Percentiles rank a stretch among this genome's conserved stretches.
Conservation (phyloP, 2,888 invertebrate genomes). For the Pandemis corylana region DNA sequence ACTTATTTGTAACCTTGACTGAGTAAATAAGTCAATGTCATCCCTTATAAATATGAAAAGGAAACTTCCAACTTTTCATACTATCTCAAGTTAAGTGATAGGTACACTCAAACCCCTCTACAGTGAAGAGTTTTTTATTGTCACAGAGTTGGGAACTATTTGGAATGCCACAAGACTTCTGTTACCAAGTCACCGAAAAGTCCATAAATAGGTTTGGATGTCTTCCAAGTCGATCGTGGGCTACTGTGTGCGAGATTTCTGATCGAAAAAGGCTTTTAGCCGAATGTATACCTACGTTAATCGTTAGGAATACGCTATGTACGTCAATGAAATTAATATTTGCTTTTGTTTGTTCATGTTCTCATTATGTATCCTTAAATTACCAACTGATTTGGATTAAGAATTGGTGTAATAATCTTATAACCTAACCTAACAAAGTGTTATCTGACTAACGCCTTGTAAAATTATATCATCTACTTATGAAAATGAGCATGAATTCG, state of each 20-base stretch:
- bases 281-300: constrained; percentile 36
- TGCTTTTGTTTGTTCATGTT: not conserved
- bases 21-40: constrained; percentile 29
- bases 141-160: constrained; percentile 50
- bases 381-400: too few species aligned
- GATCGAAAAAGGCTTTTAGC: constrained; percentile 62
- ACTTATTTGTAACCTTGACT: constrained; percentile 22
- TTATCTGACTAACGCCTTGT: too few species aligned
- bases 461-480: too few species aligned
- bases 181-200: constrained; percentile 53
- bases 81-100: constrained; percentile 28
- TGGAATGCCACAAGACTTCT: constrained; percentile 55
- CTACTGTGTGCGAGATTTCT: constrained; percentile 52
- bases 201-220: constrained; percentile 72
- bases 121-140: constrained; percentile 39
- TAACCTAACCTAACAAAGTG: too few species aligned
- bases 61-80: constrained; percentile 28
- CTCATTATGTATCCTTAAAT: not conserved
- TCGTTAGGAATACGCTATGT: not conserved
- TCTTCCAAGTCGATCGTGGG: constrained; percentile 62
- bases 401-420: too few species aligned
- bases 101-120: constrained; percentile 31
- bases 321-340: not conserved
- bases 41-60: constrained; percentile 34
- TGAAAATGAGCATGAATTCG: too few species aligned